phyloP scores from a whole-genome alignment of 2,888 invertebrate species.

The Gortyna flavago region DNA sequence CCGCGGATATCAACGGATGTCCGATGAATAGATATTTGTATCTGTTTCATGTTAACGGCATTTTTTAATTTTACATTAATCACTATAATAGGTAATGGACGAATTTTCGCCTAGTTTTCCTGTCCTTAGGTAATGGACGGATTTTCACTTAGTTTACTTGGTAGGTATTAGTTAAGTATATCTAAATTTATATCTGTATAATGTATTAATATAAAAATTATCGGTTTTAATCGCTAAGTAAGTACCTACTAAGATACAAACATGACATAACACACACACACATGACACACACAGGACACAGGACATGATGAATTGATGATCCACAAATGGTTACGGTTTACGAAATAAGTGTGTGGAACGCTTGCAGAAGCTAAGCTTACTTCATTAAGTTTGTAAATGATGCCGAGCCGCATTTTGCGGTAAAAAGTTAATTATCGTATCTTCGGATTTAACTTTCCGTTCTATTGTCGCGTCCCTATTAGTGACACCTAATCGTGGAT shows the following conservation, averaged over 20 bases:
- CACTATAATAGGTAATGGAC: too few species aligned
- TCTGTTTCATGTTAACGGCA: neutral
- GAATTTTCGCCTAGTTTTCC: too few species aligned
- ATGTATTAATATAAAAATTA: too few species aligned
- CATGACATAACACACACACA: too few species aligned
- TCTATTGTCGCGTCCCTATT: conserved; percentile 28
- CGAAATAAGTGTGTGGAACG: neutral
- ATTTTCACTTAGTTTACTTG: neutral
- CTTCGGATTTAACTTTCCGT: neutral
- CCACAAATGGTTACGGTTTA: neutral
- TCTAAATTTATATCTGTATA: neutral
- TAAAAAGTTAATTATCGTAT: neutral
- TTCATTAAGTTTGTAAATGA: conserved; percentile 1
- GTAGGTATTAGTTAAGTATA: neutral
- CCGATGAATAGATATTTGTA: neutral
- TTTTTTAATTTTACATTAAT: neutral
- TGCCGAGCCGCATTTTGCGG: neutral
- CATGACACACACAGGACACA: too few species aligned
- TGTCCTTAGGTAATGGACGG: neutral
- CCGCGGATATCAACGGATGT: conserved; percentile 27
- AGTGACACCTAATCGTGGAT: conserved; percentile 14
- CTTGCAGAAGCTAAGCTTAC: neutral
- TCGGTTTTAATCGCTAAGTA: neutral
- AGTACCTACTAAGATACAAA: too few species aligned
- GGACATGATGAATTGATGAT: too few species aligned